Evolutionary conservation across 2,888 invertebrate genomes (phyloP).

Genomic region (Acanthosepion pharaonis): DNA sequence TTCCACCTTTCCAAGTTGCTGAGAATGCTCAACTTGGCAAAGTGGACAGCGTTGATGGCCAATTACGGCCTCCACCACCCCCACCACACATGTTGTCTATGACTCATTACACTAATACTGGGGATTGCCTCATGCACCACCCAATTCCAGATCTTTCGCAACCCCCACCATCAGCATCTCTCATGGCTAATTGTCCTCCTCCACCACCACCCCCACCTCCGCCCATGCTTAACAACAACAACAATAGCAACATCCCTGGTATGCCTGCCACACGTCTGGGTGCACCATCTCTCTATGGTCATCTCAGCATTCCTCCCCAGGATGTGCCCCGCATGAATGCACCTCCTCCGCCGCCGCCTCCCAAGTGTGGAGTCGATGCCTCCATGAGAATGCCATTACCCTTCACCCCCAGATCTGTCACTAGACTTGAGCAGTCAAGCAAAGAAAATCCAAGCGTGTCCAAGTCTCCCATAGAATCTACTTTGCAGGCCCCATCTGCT

Average conservation of each 20-base stretch:
- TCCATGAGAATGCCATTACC: not conserved
- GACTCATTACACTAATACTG: slow-evolving; percentile 46
- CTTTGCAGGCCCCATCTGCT: not conserved
- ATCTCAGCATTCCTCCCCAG: not conserved
- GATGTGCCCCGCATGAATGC: slow-evolving; percentile 38
- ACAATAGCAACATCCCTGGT: slow-evolving; percentile 49
- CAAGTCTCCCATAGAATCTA: not conserved
- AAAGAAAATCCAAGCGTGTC: slow-evolving; percentile 23
- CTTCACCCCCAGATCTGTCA: slow-evolving; percentile 45
- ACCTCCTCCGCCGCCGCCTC: slow-evolving; percentile 44
- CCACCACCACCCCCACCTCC: slow-evolving; percentile 53
- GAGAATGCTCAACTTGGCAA: slow-evolving; percentile 50
- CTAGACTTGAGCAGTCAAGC: slow-evolving; percentile 47
- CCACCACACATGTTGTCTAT: slow-evolving; percentile 15
- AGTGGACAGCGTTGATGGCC: not conserved
- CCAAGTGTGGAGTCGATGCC: not conserved
- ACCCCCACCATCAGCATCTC: slow-evolving; percentile 39
- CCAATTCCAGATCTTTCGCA: slow-evolving; percentile 40
- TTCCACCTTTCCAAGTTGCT: slow-evolving; percentile 55
- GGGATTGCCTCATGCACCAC: slow-evolving; percentile 33
- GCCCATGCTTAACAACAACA: slow-evolving; percentile 44
- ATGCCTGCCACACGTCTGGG: slow-evolving; percentile 50
- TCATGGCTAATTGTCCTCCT: slow-evolving; percentile 38
- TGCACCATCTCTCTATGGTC: slow-evolving; percentile 50
- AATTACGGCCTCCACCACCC: not conserved